These are phyloP conservation scores for Aurelia aurita DNA, from an alignment of 30 jellyfish, hydroid and myxozoan genomes.

Conservation along the genomic window DNA sequence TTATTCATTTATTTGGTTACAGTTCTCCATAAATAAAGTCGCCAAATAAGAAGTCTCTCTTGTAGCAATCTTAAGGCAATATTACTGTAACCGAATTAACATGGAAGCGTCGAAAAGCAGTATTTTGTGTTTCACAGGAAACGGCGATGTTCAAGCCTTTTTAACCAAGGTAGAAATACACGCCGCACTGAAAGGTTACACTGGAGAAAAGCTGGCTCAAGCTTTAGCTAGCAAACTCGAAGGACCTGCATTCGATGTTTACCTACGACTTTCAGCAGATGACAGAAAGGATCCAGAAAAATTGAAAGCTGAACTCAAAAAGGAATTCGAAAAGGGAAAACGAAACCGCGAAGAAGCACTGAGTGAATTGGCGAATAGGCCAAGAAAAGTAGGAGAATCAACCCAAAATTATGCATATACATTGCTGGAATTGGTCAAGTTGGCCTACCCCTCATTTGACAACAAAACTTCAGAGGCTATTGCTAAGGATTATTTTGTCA, in stretches of 20 bases:
- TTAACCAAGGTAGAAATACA: conserved; percentile 5
- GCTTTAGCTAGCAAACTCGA: conserved; percentile 6
- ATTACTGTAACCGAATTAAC: conserved; percentile 20
- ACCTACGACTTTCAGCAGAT: conserved; percentile 48
- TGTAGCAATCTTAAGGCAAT: too few species aligned
- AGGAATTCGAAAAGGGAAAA: conserved; percentile 50
- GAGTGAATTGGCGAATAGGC: conserved; percentile 45
- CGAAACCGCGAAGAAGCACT: conserved; percentile 53
- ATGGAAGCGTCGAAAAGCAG: conserved; percentile 18
- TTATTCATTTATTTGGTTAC: too few species aligned
- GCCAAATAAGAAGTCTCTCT: too few species aligned
- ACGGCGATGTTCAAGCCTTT: conserved; percentile 29
- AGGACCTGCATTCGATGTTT: too few species aligned
- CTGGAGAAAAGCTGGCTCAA: conserved; percentile 26
- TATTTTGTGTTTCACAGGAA: conserved; percentile 20
- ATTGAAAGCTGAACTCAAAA: conserved; percentile 14
- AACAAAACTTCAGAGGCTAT: too few species aligned
- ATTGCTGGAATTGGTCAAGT: conserved; percentile 20
- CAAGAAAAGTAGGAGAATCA: conserved; percentile 50
- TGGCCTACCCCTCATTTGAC: too few species aligned
- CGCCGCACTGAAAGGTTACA: conserved; percentile 34
- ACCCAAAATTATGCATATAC: conserved; percentile 14
- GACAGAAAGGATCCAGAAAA: conserved; percentile 48
- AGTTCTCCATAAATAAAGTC: too few species aligned
- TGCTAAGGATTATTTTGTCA: too few species aligned